Conservation (phyloP, 2,797 vertebrate species). For the Tiaroga cobitis region DNA sequence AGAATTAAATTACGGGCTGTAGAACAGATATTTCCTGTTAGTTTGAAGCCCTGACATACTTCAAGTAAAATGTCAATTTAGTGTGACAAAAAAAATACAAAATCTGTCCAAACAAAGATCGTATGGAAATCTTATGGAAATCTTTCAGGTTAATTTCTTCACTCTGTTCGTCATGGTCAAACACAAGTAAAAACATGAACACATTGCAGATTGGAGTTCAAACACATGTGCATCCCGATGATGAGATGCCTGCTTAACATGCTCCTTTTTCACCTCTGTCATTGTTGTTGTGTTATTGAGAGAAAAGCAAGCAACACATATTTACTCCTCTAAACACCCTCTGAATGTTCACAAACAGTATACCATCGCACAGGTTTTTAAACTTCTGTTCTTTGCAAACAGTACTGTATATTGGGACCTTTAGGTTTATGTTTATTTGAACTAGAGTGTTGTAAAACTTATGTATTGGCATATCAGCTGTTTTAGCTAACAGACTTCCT, state of each 20-base stretch:
- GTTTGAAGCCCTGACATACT: not conserved
- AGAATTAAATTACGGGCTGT: constrained; percentile 13
- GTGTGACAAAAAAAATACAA: no score
- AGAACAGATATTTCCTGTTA: not conserved
- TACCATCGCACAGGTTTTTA: not conserved
- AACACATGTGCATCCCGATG: no score
- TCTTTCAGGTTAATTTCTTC: not conserved
- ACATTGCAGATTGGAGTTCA: not conserved
- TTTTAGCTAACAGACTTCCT: not conserved
- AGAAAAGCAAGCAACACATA: not conserved
- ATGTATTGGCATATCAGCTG: not conserved
- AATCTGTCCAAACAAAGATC: not conserved
- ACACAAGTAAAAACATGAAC: not conserved
- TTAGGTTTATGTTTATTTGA: not conserved
- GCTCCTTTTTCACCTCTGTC: not conserved
- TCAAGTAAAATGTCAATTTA: not conserved
- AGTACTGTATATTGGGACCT: not conserved
- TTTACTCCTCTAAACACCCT: not conserved
- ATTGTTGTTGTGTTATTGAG: not conserved
- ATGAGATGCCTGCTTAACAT: not conserved
- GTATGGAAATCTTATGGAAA: not conserved
- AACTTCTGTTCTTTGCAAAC: not conserved
- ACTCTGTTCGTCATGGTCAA: not conserved
- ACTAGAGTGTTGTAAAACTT: not conserved
- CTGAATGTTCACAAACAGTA: no score